Evolutionary conservation across 2,113 vertebrate species (phyloP).

Genomic region (Aythya baeri): DNA sequence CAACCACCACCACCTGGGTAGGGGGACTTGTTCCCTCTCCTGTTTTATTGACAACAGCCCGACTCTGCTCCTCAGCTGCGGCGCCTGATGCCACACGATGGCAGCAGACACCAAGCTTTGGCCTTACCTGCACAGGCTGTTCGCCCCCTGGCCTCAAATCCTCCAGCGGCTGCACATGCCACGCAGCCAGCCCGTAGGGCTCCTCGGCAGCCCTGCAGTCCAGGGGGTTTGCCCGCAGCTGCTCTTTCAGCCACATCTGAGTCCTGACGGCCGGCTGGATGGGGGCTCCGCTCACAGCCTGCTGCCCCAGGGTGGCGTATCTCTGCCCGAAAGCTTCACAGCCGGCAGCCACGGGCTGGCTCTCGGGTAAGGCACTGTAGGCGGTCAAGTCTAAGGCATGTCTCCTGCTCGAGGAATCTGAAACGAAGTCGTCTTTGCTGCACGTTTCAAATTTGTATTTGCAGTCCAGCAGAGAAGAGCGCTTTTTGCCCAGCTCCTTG

Average conservation of each 20-base stretch:
- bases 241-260: conserved; percentile 96
- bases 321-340: conserved; percentile 73
- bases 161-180: conserved; percentile 80
- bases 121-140: conserved; percentile 80
- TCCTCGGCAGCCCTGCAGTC: conserved; percentile 81
- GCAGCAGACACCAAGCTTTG: conserved; percentile 63
- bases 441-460: conserved; percentile 82
- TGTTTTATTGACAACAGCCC: neutral
- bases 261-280: conserved; percentile 90
- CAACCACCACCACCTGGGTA: neutral
- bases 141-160: conserved; percentile 74
- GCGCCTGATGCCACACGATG: conserved; percentile 61
- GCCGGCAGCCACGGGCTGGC: conserved; percentile 51
- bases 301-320: conserved; percentile 76
- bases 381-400: conserved; percentile 83
- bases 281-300: conserved; percentile 81
- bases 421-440: conserved; percentile 75
- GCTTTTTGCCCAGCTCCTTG: conserved; percentile 75
- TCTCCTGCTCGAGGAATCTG: conserved; percentile 80
- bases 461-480: conserved; percentile 76
- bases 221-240: conserved; percentile 84
- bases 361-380: conserved; percentile 88
- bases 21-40: neutral
- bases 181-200: conserved; percentile 60
- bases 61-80: neutral